Conservation (phyloP, 2,113 vertebrate genomes). For the Oryzias woworae region DNA sequence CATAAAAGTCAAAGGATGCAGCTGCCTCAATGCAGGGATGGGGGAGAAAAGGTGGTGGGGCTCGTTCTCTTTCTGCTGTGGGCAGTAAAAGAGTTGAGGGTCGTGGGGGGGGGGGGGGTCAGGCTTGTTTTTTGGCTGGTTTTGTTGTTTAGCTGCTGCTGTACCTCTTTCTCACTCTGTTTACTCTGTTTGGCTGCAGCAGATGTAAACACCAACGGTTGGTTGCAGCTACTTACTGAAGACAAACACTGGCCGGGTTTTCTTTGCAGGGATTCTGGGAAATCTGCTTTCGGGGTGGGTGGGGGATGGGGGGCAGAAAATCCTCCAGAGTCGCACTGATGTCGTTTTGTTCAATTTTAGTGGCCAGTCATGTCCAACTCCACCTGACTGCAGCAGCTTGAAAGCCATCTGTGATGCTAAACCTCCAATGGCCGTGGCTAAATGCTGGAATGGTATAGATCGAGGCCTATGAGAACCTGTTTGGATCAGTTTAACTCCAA, state of each 20-base stretch:
- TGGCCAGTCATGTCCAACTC: neutral
- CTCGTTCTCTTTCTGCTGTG: constrained; percentile 68
- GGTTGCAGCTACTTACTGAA: constrained; percentile 56
- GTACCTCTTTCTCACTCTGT: constrained; percentile 61
- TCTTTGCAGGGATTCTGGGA: constrained; percentile 49
- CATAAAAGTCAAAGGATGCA: constrained; percentile 81
- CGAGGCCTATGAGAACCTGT: neutral
- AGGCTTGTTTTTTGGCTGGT: constrained; percentile 42
- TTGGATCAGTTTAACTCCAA: neutral
- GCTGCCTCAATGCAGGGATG: constrained; percentile 77
- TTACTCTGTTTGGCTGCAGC: constrained; percentile 62
- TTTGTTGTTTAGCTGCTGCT: constrained; percentile 45
- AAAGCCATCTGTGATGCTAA: neutral
- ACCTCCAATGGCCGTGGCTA: neutral
- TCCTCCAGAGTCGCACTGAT: constrained; percentile 4
- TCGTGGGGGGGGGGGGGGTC: neutral
- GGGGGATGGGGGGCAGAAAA: neutral
- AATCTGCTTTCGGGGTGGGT: constrained; percentile 30
- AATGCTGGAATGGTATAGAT: neutral
- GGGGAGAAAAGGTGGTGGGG: constrained; percentile 35
- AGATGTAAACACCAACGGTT: constrained; percentile 62
- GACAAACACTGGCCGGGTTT: constrained; percentile 32
- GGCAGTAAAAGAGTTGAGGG: constrained; percentile 38
- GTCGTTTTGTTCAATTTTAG: neutral
- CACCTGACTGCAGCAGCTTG: neutral